Evolutionary conservation across 2,888 invertebrate genomes (phyloP).

Genomic region (Lasioglossum pauxillum): DNA sequence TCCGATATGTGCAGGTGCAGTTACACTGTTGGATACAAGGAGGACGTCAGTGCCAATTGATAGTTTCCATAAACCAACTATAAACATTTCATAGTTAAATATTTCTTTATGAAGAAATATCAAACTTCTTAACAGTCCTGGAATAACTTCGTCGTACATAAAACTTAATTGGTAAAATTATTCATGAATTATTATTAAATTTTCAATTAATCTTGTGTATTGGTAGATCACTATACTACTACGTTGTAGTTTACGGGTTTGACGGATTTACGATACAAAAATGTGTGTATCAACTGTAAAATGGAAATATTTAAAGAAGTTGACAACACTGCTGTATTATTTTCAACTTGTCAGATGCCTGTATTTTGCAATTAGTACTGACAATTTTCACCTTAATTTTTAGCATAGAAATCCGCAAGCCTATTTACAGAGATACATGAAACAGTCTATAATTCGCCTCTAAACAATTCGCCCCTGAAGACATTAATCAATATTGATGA

Average conservation of each 20-base stretch:
- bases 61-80: neutral
- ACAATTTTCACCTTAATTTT: too few species aligned
- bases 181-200: neutral
- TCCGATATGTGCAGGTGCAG: neutral
- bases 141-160: neutral
- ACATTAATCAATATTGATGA: neutral
- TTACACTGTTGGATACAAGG: neutral
- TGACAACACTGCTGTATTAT: neutral
- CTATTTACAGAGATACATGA: too few species aligned
- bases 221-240: neutral
- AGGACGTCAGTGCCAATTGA: neutral
- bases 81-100: neutral
- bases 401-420: too few species aligned
- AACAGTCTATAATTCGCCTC: too few species aligned
- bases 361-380: too few species aligned
- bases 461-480: neutral
- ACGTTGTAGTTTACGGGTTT: too few species aligned
- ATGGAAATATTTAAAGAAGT: neutral
- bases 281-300: neutral
- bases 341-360: too few species aligned
- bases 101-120: neutral
- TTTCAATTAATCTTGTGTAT: neutral
- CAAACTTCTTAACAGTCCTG: neutral
- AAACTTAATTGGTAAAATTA: neutral
- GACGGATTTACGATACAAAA: too few species aligned